A percentile compares a stretch with the other conserved stretches of the same genome.
phyloP scores from a whole-genome alignment of 2,113 vertebrate genomes.

The Hydrochoerus hydrochaeris region DNA sequence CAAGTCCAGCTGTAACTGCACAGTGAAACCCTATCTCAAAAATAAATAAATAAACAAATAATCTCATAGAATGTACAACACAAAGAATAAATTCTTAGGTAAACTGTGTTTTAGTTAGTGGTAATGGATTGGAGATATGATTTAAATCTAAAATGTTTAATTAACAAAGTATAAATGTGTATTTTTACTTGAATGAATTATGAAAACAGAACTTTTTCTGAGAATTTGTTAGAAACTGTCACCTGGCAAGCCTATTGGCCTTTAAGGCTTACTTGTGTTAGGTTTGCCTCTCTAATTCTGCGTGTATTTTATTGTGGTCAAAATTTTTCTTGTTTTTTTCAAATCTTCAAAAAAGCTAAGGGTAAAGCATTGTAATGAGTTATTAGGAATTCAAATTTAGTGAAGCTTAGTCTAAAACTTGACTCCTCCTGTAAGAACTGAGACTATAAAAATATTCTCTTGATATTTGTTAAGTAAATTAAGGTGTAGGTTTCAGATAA shows the following conservation, averaged over 20 bases:
- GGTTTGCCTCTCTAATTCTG: background rate
- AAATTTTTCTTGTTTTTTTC: background rate
- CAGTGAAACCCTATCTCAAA: background rate
- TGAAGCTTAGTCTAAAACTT: background rate
- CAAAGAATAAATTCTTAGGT: background rate
- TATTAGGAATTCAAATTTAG: constrained; percentile 18
- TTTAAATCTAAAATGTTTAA: background rate
- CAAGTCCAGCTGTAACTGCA: background rate
- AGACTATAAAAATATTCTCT: background rate
- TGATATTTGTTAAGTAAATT: constrained; percentile 7
- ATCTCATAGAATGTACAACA: background rate
- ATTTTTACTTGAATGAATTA: background rate
- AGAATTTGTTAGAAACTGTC: background rate
- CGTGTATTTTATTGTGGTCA: background rate
- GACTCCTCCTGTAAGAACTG: background rate
- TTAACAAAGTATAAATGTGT: background rate
- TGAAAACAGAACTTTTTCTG: background rate
- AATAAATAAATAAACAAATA: background rate
- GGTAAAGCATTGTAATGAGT: background rate
- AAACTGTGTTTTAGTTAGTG: background rate
- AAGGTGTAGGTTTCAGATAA: background rate
- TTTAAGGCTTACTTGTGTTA: background rate
- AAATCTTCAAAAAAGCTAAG: background rate
- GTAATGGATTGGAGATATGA: background rate
- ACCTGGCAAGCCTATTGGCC: background rate